Evolutionary conservation across 2,888 invertebrate species (phyloP).

Genomic region (Dione vanillae): DNA sequence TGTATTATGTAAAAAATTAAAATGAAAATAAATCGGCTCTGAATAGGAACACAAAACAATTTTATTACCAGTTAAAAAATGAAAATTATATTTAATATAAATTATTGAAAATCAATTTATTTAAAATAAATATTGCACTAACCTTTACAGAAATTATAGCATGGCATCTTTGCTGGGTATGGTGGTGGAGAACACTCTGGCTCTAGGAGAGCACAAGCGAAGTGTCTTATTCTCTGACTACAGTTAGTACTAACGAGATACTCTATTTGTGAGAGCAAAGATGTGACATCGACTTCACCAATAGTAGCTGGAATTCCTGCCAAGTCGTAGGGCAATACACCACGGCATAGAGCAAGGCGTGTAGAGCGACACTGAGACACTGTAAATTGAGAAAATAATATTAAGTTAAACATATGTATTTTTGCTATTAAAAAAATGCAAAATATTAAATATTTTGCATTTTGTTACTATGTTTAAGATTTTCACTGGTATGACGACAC

Average conservation of each 20-base stretch:
- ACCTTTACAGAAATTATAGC: conserved; percentile 87
- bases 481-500: not conserved
- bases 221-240: conserved; percentile 85
- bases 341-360: conserved; percentile 82
- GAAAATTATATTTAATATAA: not conserved
- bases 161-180: conserved; percentile 85
- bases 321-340: conserved; percentile 87
- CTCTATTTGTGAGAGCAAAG: conserved; percentile 83
- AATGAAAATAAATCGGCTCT: too few species aligned
- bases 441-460: not conserved
- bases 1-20: too few species aligned
- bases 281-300: conserved; percentile 66
- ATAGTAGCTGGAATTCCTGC: conserved; percentile 79
- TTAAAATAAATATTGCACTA: conserved; percentile 26
- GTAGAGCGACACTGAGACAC: conserved; percentile 82
- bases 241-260: conserved; percentile 86
- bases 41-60: too few species aligned
- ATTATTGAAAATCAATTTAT: not conserved
- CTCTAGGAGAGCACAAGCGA: conserved; percentile 86
- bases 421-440: too few species aligned
- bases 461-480: not conserved
- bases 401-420: too few species aligned
- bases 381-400: too few species aligned
- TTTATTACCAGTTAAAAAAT: not conserved
- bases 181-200: conserved; percentile 87